These are phyloP conservation scores for Actenoides lindsayi DNA, from an alignment of 2,113 vertebrate species.

Conservation along the genomic window DNA sequence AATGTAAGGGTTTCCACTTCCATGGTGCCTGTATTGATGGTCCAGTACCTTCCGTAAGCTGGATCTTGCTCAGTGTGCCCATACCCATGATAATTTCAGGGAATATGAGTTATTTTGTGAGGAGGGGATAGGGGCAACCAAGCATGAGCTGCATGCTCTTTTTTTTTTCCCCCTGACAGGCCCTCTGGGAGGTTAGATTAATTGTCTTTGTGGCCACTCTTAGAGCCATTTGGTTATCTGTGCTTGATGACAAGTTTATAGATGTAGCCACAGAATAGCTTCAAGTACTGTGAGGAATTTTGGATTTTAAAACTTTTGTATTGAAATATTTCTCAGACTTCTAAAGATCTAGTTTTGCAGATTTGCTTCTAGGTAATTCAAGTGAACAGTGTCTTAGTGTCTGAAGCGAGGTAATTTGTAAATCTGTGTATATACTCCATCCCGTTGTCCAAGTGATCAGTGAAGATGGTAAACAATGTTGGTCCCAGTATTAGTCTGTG, in stretches of 20 bases:
- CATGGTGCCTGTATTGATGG: background rate
- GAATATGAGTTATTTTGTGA: background rate
- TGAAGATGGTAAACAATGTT: background rate
- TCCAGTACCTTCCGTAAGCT: background rate
- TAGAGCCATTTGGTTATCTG: background rate
- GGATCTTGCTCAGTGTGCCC: background rate
- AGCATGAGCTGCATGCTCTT: background rate
- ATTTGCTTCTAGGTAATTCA: background rate
- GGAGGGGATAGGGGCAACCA: background rate
- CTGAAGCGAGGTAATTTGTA: background rate
- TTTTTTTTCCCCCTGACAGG: background rate
- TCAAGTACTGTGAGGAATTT: background rate
- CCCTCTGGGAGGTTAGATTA: background rate
- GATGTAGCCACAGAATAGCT: background rate
- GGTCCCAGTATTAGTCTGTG: background rate
- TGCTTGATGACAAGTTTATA: background rate
- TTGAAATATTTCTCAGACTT: background rate
- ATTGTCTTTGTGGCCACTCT: background rate
- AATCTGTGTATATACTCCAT: background rate
- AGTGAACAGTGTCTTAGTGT: background rate
- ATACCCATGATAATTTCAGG: background rate
- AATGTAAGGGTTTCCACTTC: background rate
- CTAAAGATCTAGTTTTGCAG: background rate
- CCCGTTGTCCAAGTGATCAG: background rate
- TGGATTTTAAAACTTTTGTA: background rate